phyloP scores from a whole-genome alignment of 2,888 invertebrate species.

The Magallana nippona region DNA sequence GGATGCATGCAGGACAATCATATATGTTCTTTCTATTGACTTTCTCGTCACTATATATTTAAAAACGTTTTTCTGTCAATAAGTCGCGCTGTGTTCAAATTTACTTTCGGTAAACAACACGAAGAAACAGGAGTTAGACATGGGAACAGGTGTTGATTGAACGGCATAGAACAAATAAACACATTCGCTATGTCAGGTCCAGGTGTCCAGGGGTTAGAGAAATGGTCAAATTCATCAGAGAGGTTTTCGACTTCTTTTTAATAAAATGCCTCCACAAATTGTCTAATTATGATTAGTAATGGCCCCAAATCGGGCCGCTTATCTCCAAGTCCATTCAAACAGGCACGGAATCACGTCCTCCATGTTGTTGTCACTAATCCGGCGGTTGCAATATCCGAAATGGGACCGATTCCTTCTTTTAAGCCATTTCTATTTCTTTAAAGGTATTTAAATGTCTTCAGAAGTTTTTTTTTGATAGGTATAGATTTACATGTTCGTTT shows the following conservation, averaged over 20 bases:
- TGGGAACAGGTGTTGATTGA: slow-evolving; percentile 11
- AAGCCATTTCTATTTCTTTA: slow-evolving; percentile 31
- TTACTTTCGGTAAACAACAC: slow-evolving; percentile 1
- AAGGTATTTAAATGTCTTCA: slow-evolving; percentile 19
- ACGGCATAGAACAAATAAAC: slow-evolving; percentile 8
- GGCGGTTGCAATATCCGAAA: slow-evolving; percentile 17
- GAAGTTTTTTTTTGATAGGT: background rate
- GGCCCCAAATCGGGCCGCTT: slow-evolving; percentile 32
- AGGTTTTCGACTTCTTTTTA: slow-evolving; percentile 29
- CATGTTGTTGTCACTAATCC: slow-evolving; percentile 16
- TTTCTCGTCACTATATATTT: slow-evolving; percentile 16
- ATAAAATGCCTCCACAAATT: slow-evolving; percentile 24
- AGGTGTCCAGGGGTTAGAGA: background rate
- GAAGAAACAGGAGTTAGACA: background rate
- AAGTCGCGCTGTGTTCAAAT: slow-evolving; percentile 26
- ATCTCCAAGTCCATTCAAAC: slow-evolving; percentile 27
- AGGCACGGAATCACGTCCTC: slow-evolving; percentile 25
- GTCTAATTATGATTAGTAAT: slow-evolving; percentile 40
- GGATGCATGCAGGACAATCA: slow-evolving; percentile 12
- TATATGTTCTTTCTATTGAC: slow-evolving; percentile 20
- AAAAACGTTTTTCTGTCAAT: slow-evolving; percentile 5
- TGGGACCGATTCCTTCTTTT: background rate
- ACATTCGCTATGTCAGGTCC: background rate
- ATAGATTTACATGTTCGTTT: background rate
- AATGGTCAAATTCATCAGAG: slow-evolving; percentile 26